Base-by-base conservation (phyloP, 2,113 vertebrate species). In the Limnothrissa miodon region DNA sequence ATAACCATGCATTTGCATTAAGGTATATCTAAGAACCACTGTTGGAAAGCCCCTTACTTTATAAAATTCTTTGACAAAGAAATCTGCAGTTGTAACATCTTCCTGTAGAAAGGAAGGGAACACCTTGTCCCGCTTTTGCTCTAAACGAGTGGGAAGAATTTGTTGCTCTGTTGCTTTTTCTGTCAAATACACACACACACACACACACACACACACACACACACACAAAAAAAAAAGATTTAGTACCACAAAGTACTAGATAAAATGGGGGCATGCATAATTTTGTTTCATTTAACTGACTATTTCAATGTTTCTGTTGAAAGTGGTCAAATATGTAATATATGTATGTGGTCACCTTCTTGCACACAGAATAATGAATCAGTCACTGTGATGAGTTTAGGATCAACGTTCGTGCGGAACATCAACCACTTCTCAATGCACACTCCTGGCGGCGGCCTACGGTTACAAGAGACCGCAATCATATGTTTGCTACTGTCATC, bases 381-480 rank as follows among this genome's bases (percentile, higher is more conserved):
- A 0, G 91, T 93, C 80, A 89, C 85, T 13, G 92, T 92, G 81
- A 95, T 48, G 17, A 92, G 89, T 78, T 88, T 86, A 9, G 89
- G 88, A 83, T 95, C 85, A 80, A 95, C 88, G 9, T 95, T 94
- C 45, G 93, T 88, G 87, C 80, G 86, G 85, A 95, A 95, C 85
- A 95, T 89, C 59, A 94, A 84, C 94, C 93, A 94, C 81, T 92
- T 93, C 85, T 95, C 94, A n/a, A 95, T 45, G 79, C 94, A 95
- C 46, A 88, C 88, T 66, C 86, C 92, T n/a, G 84, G 66, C 33
- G 84, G 66, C 33, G 66, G 86, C 74, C 94, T 94, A 88, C 9
- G 62, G 82, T 84, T 87, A 7, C 74, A 80, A 21, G 23, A 42
- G 9, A 25, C 42, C 78, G 6, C 10, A 2, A 78, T 70, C 44